These are phyloP conservation scores for Oithona nana DNA, from an alignment of 2,888 invertebrate genomes.

Conservation along the genomic window DNA sequence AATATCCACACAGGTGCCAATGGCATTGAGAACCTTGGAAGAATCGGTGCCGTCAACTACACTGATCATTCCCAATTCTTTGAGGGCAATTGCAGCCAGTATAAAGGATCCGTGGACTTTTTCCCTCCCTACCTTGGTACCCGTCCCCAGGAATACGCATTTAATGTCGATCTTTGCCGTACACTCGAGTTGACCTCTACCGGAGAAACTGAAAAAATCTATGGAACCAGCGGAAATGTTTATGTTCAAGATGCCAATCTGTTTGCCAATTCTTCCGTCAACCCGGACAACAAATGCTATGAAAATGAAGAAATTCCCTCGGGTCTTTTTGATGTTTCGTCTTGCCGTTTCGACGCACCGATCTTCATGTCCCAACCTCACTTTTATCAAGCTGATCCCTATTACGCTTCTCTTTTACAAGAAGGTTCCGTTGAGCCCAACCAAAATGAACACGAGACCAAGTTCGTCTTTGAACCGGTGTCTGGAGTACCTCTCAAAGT, in stretches of 20 bases:
- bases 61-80: neutral
- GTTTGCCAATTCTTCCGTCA: neutral
- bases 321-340: conserved; percentile 3
- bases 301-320: neutral
- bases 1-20: conserved; percentile 6
- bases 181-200: neutral
- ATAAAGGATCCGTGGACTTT: neutral
- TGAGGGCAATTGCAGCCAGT: neutral
- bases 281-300: conserved; percentile 5
- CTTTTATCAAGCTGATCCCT: conserved; percentile 11
- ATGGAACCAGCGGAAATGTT: neutral
- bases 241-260: neutral
- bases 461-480: neutral
- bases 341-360: conserved; percentile 9
- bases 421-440: neutral
- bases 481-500: conserved; percentile 4
- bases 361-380: conserved; percentile 12
- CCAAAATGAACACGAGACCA: neutral
- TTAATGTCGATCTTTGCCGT: neutral
- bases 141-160: neutral
- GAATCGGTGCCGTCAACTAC: neutral
- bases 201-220: neutral
- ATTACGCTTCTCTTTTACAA: neutral
- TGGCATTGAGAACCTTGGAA: neutral
- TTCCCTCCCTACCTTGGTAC: neutral